Conservation (phyloP, 2,888 invertebrate species). For the Diarsia dahlii region DNA sequence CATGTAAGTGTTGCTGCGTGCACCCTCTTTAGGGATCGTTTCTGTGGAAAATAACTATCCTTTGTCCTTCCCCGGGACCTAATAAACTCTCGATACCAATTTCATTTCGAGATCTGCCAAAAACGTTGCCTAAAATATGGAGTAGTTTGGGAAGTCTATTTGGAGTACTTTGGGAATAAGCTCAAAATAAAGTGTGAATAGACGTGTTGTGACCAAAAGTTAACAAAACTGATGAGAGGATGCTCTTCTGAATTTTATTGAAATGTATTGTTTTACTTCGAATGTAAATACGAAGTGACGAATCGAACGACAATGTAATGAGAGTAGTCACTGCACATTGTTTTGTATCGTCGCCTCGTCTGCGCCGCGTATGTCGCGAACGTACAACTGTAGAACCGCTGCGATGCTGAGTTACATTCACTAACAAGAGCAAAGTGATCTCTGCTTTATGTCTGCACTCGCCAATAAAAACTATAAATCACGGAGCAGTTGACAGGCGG, state of each 20-base stretch:
- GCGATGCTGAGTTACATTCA: constrained; percentile 69
- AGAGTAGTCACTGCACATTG: constrained; percentile 5
- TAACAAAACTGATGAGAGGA: background rate
- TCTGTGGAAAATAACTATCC: too few species aligned
- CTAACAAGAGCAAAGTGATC: constrained; percentile 63
- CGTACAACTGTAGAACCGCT: constrained; percentile 51
- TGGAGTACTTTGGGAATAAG: too few species aligned
- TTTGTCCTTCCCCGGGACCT: too few species aligned
- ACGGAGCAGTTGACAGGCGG: constrained; percentile 31
- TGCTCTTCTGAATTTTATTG: background rate
- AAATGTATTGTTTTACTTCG: background rate
- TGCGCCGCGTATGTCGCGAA: too few species aligned
- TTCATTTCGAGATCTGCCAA: too few species aligned
- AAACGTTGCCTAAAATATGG: too few species aligned
- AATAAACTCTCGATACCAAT: too few species aligned
- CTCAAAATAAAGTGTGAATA: background rate
- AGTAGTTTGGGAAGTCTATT: too few species aligned
- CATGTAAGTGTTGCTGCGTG: too few species aligned
- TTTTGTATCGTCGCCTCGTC: constrained; percentile 16
- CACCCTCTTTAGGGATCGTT: too few species aligned
- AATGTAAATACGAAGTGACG: constrained; percentile 48
- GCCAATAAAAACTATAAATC: constrained; percentile 57
- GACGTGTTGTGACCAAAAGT: background rate
- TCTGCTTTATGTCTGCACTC: constrained; percentile 67
- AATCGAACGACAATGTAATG: constrained; percentile 31